phyloP scores from a whole-genome alignment of 2,797 vertebrate genomes.

The Pempheris klunzingeri region DNA sequence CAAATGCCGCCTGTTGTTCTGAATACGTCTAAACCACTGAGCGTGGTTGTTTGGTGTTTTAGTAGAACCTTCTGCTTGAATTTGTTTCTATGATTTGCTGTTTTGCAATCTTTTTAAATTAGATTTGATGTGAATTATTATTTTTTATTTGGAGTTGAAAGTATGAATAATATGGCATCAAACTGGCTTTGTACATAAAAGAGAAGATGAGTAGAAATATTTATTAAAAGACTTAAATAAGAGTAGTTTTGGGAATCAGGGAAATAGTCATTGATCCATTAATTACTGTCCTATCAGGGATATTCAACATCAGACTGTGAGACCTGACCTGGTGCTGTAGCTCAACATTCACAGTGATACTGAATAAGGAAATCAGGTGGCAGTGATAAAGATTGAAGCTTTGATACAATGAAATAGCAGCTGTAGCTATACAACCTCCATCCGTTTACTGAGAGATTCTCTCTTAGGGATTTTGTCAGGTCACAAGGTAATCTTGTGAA shows the following conservation, averaged over 20 bases:
- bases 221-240: background rate
- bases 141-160: background rate
- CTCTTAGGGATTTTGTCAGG: constrained; percentile 46
- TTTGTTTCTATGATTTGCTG: background rate
- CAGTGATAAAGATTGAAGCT: constrained; percentile 3
- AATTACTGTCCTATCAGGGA: background rate
- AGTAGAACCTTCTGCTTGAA: background rate
- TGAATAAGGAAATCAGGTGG: background rate
- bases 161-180: background rate
- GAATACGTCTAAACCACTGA: constrained; percentile 1
- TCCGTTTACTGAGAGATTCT: constrained; percentile 26
- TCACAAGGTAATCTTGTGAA: constrained; percentile 51
- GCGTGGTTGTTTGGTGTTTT: background rate
- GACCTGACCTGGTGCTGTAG: background rate
- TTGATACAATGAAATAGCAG: constrained; percentile 14
- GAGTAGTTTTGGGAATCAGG: background rate
- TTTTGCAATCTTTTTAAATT: background rate
- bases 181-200: background rate
- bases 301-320: background rate
- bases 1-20: constrained; percentile 11
- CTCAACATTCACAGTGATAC: background rate
- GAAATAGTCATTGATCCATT: background rate
- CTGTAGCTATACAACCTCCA: constrained; percentile 12
- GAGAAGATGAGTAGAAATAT: background rate
- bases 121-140: background rate